Percentiles rank a stretch among this genome's conserved stretches.
Evolutionary conservation across 1,140 invertebrate genomes (phyloP).

Genomic region (Aphidius ervi): DNA sequence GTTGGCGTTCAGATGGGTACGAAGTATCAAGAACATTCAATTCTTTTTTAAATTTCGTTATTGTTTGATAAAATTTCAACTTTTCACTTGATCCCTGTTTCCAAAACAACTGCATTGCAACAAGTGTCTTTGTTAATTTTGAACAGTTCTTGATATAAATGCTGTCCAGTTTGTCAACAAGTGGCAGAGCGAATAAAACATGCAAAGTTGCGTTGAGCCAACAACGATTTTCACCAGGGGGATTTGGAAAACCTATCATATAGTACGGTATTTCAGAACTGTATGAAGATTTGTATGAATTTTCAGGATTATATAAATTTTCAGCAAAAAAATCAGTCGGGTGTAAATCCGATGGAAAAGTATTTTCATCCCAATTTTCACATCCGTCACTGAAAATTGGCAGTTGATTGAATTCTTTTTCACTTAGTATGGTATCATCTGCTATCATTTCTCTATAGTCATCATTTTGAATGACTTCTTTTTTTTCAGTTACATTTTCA

Average conservation of each 20-base stretch:
- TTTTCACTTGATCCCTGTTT: conserved; percentile 30
- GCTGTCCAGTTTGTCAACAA: conserved; percentile 32
- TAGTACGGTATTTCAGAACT: conserved; percentile 26
- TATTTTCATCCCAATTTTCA: no score
- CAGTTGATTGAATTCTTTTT: no score
- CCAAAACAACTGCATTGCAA: conserved; percentile 34
- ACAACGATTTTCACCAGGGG: conserved; percentile 42
- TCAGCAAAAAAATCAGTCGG: no score
- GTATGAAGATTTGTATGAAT: no score
- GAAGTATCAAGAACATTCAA: conserved; percentile 34
- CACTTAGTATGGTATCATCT: no score
- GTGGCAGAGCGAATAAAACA: conserved; percentile 38
- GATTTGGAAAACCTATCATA: conserved; percentile 42
- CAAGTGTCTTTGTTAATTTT: conserved; percentile 31
- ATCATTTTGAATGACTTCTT: no score
- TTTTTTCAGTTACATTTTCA: no score
- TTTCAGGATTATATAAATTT: no score
- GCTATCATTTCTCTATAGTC: no score
- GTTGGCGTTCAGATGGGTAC: conserved; percentile 40
- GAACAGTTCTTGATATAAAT: conserved; percentile 27
- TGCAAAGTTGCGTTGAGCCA: conserved; percentile 44
- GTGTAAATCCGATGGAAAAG: no score
- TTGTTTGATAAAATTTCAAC: conserved; percentile 29
- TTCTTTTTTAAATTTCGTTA: conserved; percentile 41
- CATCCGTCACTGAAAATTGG: no score